Percentiles rank a stretch among this genome's conserved stretches.
phyloP scores from a whole-genome alignment of 2,113 vertebrate genomes.

The Tautogolabrus adspersus region DNA sequence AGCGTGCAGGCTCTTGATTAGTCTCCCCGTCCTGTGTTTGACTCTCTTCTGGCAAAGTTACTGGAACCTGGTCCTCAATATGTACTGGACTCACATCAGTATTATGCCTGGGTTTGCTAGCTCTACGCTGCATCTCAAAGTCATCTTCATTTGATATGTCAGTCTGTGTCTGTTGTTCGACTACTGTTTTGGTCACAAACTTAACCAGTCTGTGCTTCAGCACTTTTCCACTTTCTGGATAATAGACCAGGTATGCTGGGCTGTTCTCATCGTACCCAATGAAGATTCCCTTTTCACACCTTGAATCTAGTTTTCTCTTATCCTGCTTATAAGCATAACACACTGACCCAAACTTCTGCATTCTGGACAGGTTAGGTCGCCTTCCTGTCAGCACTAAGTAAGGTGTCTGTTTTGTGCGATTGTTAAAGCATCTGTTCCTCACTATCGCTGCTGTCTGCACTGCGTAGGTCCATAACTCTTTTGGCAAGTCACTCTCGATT shows the following conservation, averaged over 20 bases:
- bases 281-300: background rate
- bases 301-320: background rate
- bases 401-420: fast-evolving
- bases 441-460: background rate
- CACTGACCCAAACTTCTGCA: conserved; percentile 1
- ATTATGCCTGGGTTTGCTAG: too few species aligned
- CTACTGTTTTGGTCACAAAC: too few species aligned
- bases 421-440: conserved; percentile 21
- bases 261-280: too few species aligned
- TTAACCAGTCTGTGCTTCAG: too few species aligned
- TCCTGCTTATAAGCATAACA: background rate
- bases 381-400: background rate
- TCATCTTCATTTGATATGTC: conserved; percentile 20
- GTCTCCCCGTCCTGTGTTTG: background rate
- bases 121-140: background rate
- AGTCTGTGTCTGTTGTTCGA: too few species aligned
- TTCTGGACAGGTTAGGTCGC: background rate
- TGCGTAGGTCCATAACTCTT: background rate
- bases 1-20: background rate
- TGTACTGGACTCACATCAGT: too few species aligned
- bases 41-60: background rate
- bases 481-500: background rate
- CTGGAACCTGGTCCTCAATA: too few species aligned
- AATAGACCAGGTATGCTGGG: too few species aligned
- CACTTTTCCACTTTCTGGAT: too few species aligned